Evolutionary conservation across 2,113 vertebrate species (phyloP).

Genomic region (Cyprinus carpio): DNA sequence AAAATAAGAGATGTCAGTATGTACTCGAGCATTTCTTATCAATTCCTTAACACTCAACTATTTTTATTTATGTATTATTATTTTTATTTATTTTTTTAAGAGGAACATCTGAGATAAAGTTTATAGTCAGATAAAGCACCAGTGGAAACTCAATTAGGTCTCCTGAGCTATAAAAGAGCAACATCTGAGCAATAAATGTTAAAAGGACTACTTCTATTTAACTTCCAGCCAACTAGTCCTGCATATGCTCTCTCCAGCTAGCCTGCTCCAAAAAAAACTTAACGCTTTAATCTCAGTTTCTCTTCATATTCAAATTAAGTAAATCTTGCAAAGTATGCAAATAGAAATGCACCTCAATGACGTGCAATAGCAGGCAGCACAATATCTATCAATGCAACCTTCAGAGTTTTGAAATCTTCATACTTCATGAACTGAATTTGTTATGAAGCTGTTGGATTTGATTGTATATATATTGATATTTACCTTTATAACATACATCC

Average conservation of each 20-base stretch:
- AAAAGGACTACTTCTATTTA: neutral
- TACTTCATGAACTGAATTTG: neutral
- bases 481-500: neutral
- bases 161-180: neutral
- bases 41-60: too few species aligned
- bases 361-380: constrained; percentile 3
- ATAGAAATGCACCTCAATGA: too few species aligned
- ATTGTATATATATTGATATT: neutral
- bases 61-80: too few species aligned
- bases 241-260: constrained; percentile 26
- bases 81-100: too few species aligned
- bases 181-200: neutral
- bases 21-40: too few species aligned
- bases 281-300: constrained; percentile 5
- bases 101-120: neutral
- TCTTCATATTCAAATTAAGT: neutral
- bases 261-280: constrained; percentile 12
- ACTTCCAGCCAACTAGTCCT: constrained; percentile 11
- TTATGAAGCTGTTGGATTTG: neutral
- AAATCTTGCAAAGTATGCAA: too few species aligned
- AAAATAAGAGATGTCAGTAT: too few species aligned
- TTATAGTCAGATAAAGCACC: neutral
- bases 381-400: neutral
- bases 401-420: neutral
- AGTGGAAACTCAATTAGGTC: neutral